Base-by-base conservation (phyloP, 2,888 invertebrate species). In the Orthosia gracilis region DNA sequence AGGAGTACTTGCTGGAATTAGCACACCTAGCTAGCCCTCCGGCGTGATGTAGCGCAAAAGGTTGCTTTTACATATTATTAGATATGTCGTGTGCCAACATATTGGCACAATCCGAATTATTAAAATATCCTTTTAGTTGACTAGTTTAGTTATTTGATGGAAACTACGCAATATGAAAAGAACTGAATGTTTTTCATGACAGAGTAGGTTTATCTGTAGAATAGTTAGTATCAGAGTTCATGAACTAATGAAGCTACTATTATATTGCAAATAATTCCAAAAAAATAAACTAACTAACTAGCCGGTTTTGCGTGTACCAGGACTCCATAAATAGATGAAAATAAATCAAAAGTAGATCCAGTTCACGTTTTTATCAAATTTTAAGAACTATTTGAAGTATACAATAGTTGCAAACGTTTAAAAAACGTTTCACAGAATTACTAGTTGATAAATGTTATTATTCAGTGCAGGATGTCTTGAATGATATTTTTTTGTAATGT, bases 21-120 rank as follows among this genome's bases (percentile, higher is more conserved):
- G n/a, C 3, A 54, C 5, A 12, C 21, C 3, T 1, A 15, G 17
- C 5, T n/a, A n/a, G 57, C 84, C 79, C 72, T 71, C 12, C 26
- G 73, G 79, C 73, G 62, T 62, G 31, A 54, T 17, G 45, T 63
- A 57, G n/a, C 47, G 17, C 5, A 55, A 83, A 83, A 83, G 80
- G 79, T 66, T 79, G 18, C 26, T 70, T 61, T 63, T 54, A 26
- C 61, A 40, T 61, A 61, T 55, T 55, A 55, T 21, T 61, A 61
- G 21, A 13, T 21, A 50, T 49, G 21, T 40, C 23, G 13, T n/a
- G 31, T 62, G 23, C 31, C 40, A 21, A n/a, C 15, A 23, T 40
- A 40, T n/a, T n/a, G 40, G 40, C 59, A 12, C 31, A 13, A n/a
- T 59, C 40, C n/a, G 18, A 59, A 59, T 59, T 40, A 12, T 4